These are phyloP conservation scores for Cnemophilus loriae DNA, from an alignment of 2,113 vertebrate species.

Conservation along the genomic window DNA sequence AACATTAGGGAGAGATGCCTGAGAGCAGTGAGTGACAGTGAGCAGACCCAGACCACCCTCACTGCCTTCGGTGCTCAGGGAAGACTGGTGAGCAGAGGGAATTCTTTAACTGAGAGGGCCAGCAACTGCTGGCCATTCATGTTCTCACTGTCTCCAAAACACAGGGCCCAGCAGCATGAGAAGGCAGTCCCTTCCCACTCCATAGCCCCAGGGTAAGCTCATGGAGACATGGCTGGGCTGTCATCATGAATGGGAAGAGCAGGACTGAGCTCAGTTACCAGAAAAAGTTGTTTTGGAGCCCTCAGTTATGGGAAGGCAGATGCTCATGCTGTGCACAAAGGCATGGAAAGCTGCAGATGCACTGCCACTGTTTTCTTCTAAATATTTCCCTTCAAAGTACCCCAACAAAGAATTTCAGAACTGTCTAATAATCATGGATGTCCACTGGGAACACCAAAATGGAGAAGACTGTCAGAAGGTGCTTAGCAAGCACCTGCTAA, in stretches of 20 bases:
- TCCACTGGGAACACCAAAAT: background rate
- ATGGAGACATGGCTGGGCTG: background rate
- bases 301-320: background rate
- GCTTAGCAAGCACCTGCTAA: background rate
- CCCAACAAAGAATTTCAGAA: background rate
- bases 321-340: rapidly evolving
- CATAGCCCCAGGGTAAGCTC: background rate
- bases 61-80: background rate
- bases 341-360: background rate
- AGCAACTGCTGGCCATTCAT: background rate
- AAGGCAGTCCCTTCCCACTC: background rate
- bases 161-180: background rate
- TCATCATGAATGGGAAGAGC: background rate
- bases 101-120: background rate
- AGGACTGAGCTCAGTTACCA: background rate
- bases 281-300: background rate
- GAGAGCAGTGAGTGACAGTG: background rate
- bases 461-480: background rate
- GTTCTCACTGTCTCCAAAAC: background rate
- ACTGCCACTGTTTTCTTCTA: background rate
- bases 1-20: background rate
- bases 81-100: background rate
- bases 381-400: background rate
- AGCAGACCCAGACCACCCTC: background rate
- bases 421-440: background rate